Percentiles rank a stretch among this genome's conserved stretches.
These are phyloP conservation scores for Iselma pallidipennis DNA, from an alignment of 2,888 invertebrate species.

Conservation along the genomic window DNA sequence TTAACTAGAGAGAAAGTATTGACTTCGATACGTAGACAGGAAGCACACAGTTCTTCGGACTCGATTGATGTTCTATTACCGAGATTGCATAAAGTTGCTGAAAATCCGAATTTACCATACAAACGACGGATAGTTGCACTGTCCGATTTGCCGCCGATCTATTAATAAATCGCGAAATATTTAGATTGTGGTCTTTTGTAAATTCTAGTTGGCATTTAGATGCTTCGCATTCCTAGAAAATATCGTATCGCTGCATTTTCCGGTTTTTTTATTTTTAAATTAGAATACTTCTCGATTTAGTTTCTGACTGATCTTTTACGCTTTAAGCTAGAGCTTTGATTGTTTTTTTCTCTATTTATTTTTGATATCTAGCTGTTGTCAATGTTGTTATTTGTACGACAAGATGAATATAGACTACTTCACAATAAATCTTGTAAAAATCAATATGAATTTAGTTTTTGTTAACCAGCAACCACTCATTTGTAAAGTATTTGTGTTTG, in stretches of 20 bases:
- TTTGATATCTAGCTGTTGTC: conserved; percentile 9
- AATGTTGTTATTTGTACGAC: not conserved
- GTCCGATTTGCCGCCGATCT: conserved; percentile 49
- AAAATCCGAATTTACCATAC: conserved; percentile 55
- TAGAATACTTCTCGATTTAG: no score
- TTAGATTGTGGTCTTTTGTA: not conserved
- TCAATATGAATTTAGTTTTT: not conserved
- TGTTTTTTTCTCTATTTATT: conserved; percentile 11
- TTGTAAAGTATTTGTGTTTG: conserved; percentile 34
- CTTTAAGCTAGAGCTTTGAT: not conserved
- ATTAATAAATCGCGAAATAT: conserved; percentile 25
- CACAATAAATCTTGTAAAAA: conserved; percentile 5
- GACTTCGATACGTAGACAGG: conserved; percentile 62
- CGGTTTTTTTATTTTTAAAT: no score
- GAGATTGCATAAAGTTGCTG: conserved; percentile 61
- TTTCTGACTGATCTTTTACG: not conserved
- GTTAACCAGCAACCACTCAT: not conserved
- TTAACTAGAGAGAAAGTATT: conserved; percentile 67
- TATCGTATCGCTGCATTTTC: not conserved
- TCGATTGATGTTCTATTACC: conserved; percentile 70
- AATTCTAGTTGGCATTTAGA: not conserved
- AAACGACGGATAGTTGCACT: conserved; percentile 59
- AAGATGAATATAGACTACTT: not conserved
- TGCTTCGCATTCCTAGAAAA: not conserved
- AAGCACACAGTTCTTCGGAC: conserved; percentile 58